Base-by-base conservation (phyloP, 2,113 vertebrate genomes). In the Phycodurus eques region DNA sequence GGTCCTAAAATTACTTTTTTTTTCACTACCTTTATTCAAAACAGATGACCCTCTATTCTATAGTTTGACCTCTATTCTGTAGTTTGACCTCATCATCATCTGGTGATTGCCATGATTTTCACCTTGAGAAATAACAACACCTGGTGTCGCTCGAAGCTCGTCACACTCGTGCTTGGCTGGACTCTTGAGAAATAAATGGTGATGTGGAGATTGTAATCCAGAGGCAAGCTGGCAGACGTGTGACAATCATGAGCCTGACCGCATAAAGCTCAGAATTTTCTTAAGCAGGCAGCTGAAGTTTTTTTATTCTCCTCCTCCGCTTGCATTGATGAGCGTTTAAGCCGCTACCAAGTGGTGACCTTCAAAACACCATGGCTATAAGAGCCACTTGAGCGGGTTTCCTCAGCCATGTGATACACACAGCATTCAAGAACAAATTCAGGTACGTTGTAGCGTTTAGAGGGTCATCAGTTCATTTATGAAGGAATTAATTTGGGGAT, bases 131-230 rank as follows among this genome's bases (percentile, higher is more conserved):
- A 64, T 64, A 64, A 64, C 61, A 43, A 64, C 62, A 22, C 20
- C 62, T 14, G 62, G 39, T 64, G 62, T 20, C 35, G 42, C 42
- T 9, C 15, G 14, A 15, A 61, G 59, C 47, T 80, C 71, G 71
- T 71, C 53, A 49, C 61, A 74, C 61, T 79, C 82, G 72, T 82
- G 80, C 74, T 81, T 82, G 79, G 49, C 73, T 12, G 39, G 8
- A 44, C 65, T 76, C 33, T 76, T 79, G 73, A 83, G 51, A 83
- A 81, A 85, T 79, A 76, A 80, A 81, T 68, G 39, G 56, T 47
- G 66, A 77, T 69, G 72, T 67, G 64, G 54, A 60, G 56, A 64
- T 71, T 65, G 80, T 67, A 75, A 77, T 53, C 43, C 15, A 75
- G 72, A 63, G 67, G 39, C 53, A 78, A 77, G 67, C 67, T 68